These are phyloP conservation scores for Octomys mimax DNA, from an alignment of 2,797 vertebrate species.

Conservation along the genomic window DNA sequence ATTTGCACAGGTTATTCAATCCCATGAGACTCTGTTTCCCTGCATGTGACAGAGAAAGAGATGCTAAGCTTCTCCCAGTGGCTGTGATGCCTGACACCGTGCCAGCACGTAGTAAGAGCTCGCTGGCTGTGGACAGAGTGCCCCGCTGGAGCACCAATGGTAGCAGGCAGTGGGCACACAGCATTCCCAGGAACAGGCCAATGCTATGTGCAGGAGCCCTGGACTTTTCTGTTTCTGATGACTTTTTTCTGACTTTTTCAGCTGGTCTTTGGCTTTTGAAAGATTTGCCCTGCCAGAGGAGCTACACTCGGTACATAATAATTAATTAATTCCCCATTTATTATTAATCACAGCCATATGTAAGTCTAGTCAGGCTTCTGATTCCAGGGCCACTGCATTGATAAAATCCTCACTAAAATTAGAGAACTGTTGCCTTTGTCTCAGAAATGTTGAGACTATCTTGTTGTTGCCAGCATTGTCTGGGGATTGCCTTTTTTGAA, in stretches of 20 bases:
- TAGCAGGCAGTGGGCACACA: background rate
- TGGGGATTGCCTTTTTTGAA: background rate
- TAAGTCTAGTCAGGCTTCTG: constrained; percentile 36
- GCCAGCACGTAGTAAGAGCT: accelerated
- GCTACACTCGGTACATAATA: constrained; percentile 56
- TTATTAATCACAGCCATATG: constrained; percentile 34
- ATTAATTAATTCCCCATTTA: constrained; percentile 56
- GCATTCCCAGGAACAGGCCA: background rate
- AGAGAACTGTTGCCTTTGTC: background rate
- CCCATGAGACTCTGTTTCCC: background rate
- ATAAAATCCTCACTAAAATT: background rate
- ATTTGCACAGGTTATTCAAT: background rate
- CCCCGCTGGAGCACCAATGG: accelerated
- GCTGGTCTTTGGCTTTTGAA: background rate
- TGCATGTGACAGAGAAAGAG: background rate
- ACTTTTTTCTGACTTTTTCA: constrained; percentile 27
- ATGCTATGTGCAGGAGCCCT: background rate
- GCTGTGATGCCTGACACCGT: background rate
- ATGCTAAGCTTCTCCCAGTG: background rate
- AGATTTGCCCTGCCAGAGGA: constrained; percentile 16
- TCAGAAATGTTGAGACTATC: background rate
- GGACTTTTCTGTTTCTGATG: background rate
- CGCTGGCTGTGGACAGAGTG: background rate
- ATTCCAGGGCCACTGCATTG: background rate
- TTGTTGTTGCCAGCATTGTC: background rate